Conservation (phyloP, 2,888 invertebrate species). For the Metalampra italica region DNA sequence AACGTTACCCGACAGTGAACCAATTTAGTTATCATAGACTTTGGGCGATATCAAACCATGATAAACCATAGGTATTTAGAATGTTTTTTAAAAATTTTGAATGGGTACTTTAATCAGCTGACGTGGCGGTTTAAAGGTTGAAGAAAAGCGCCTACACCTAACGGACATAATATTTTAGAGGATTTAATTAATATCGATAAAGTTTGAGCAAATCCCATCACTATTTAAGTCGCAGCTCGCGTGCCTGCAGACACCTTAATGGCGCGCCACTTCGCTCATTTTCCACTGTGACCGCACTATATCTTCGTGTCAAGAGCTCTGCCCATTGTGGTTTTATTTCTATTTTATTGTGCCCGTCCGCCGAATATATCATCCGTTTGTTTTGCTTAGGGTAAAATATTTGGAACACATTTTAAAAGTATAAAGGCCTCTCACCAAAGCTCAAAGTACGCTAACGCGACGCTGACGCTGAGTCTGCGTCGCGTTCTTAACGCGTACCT, state of each 20-base stretch:
- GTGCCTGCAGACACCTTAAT: conserved; percentile 53
- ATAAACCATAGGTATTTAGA: too few species aligned
- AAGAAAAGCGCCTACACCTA: too few species aligned
- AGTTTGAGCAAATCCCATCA: conserved; percentile 5
- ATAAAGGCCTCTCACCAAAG: neutral
- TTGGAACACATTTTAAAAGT: neutral
- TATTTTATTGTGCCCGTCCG: conserved; percentile 25
- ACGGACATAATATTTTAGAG: too few species aligned
- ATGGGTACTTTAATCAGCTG: too few species aligned
- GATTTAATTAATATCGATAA: conserved; percentile 9
- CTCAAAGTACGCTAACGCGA: too few species aligned
- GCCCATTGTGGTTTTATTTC: conserved; percentile 34
- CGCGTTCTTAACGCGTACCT: too few species aligned
- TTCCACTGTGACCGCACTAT: conserved; percentile 46
- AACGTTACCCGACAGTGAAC: too few species aligned
- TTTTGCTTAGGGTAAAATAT: neutral
- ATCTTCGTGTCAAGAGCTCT: conserved; percentile 46
- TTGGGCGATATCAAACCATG: too few species aligned
- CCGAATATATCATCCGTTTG: neutral
- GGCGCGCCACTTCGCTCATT: conserved; percentile 58
- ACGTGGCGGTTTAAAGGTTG: too few species aligned
- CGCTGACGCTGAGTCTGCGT: too few species aligned
- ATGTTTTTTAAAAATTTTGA: too few species aligned
- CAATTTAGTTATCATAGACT: too few species aligned
- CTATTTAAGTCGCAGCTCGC: conserved; percentile 25